These are phyloP conservation scores for Anarrhichthys ocellatus DNA, from an alignment of 2,113 vertebrate genomes.

Conservation along the genomic window DNA sequence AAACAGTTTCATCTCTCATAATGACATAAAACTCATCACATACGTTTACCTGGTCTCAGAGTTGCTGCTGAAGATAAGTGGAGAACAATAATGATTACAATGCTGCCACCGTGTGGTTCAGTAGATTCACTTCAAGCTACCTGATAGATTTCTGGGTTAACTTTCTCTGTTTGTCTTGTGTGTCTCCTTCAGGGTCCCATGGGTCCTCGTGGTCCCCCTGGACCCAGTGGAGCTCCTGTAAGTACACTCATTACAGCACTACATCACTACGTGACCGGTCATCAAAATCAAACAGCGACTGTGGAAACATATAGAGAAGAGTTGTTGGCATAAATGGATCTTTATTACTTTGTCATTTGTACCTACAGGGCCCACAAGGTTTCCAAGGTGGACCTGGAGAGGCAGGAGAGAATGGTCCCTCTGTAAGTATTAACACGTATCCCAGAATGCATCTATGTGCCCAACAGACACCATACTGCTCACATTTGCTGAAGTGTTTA, in stretches of 20 bases:
- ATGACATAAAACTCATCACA: not conserved
- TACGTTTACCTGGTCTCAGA: not conserved
- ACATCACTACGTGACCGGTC: not conserved
- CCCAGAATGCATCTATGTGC: constrained; percentile 12
- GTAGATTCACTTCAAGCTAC: not conserved
- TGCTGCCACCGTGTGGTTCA: constrained; percentile 65
- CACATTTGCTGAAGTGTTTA: not conserved
- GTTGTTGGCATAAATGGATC: not conserved
- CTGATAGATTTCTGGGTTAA: not conserved
- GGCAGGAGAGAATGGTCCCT: constrained; percentile 90
- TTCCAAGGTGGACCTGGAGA: constrained; percentile 95
- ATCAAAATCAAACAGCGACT: not conserved
- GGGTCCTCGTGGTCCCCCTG: constrained; percentile 95
- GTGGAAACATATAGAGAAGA: not conserved
- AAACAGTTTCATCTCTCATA: not conserved
- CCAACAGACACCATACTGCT: not conserved
- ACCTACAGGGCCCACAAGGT: constrained; percentile 92
- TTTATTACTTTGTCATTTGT: constrained; percentile 35
- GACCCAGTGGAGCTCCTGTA: constrained; percentile 91
- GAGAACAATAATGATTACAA: constrained; percentile 9
- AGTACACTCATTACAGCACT: constrained; percentile 72
- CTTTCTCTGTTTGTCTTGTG: constrained; percentile 23
- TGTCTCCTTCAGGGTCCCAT: constrained; percentile 89
- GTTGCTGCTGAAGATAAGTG: not conserved
- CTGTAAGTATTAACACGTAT: constrained; percentile 84